Evolutionary conservation across 2,113 vertebrate genomes (phyloP), one percentile per base, ranked within the genome.

Genomic region (Hipposideros armiger): DNA sequence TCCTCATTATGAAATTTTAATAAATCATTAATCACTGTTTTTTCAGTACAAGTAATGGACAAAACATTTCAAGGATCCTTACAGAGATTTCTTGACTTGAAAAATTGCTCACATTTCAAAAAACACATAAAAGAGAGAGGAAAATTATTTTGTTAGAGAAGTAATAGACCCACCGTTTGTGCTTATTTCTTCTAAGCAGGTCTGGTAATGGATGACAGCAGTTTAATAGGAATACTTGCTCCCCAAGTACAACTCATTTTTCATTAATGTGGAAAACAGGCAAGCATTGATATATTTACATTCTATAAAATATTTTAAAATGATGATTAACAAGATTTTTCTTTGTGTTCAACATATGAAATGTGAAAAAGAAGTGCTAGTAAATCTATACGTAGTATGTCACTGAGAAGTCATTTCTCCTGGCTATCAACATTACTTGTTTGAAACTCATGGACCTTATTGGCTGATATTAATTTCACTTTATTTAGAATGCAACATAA

Each of bases 81-180:
- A 96, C 50, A 95, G 96, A 98, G 84, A 47, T 88, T 97, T 82
- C 72, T 77, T 95, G 70, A 97, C 95, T 98, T 97, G 76, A 97
- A 96, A 95, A 98, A 98, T 30, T 91, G 69, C 74, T 97, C 47
- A 87, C 36, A 97, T 97, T 98, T 97, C 90, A 97, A 85, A 88
- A 95, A 85, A 92, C 54, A 84, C 42, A 45, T 67, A 88, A 80
- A 40, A 84, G 22, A 96, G 50, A 73, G 62, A 94, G 97, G 98
- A 92, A 5, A 97, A 97, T 98, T 77, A 87, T 54, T 97, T 98
- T 97, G 97, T 97, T 98, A 92, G 87, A 97, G 94, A 98, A 98
- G 98, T 98, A 98, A 98, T 97, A 98, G 98, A 96, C 81, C 92
- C 66, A 0, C 98, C 98, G 99, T 99, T 98, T 99, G 98, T 98